These are phyloP conservation scores for Micrasema longulum DNA, from an alignment of 1,140 invertebrate genomes.

Conservation along the genomic window DNA sequence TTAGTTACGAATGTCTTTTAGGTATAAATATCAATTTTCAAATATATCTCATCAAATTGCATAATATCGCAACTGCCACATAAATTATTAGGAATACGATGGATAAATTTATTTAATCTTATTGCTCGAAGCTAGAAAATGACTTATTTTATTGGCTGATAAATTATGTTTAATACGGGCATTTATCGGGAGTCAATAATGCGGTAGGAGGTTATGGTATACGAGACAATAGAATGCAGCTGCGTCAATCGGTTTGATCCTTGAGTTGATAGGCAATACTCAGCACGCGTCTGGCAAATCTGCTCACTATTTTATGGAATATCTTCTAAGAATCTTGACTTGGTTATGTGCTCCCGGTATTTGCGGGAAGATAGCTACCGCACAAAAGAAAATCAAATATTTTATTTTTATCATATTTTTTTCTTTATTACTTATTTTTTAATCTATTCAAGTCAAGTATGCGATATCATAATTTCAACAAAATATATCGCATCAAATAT, in stretches of 20 bases:
- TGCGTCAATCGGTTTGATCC: slow-evolving; percentile 45
- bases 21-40: too few species aligned
- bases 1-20: too few species aligned
- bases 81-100: slow-evolving; percentile 33
- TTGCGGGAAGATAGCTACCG: not conserved
- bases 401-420: too few species aligned
- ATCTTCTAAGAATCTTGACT: slow-evolving; percentile 6
- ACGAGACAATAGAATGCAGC: slow-evolving; percentile 51
- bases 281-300: slow-evolving; percentile 43
- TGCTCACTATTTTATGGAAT: slow-evolving; percentile 22
- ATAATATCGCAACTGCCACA: slow-evolving; percentile 8
- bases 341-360: slow-evolving; percentile 29
- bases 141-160: slow-evolving; percentile 48
- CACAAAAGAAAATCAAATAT: too few species aligned
- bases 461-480: too few species aligned
- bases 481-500: too few species aligned
- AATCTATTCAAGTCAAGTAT: too few species aligned
- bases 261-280: slow-evolving; percentile 35
- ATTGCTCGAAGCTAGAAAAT: slow-evolving; percentile 29
- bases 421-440: too few species aligned
- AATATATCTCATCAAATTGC: slow-evolving; percentile 8
- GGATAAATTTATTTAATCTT: slow-evolving; percentile 36
- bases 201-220: slow-evolving; percentile 48
- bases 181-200: slow-evolving; percentile 50
- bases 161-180: slow-evolving; percentile 52